Percentiles rank a stretch among this genome's conserved stretches.
These are phyloP conservation scores for Eledona agricola DNA, from an alignment of 2,888 invertebrate species.

Conservation along the genomic window DNA sequence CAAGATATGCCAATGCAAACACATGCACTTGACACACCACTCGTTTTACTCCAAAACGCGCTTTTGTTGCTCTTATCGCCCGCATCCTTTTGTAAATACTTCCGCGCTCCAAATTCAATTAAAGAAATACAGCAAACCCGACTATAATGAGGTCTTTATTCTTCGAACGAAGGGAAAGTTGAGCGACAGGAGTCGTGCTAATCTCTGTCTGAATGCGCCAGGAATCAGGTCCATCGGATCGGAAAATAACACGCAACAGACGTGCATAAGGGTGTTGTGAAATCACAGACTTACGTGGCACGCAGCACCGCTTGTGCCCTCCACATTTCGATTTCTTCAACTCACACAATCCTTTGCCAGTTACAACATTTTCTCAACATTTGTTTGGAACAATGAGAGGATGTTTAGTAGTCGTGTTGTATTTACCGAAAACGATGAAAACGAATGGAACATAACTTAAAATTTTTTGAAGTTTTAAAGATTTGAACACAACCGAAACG, in stretches of 20 bases:
- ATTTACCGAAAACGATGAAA: too few relatives aligned
- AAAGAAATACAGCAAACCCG: constrained; percentile 3
- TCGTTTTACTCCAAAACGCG: constrained; percentile 41
- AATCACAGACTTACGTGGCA: constrained; percentile 38
- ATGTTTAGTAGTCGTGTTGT: too few relatives aligned
- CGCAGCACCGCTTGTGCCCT: too few relatives aligned
- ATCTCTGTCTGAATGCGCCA: constrained; percentile 58
- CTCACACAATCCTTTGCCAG: too few relatives aligned
- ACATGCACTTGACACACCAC: constrained; percentile 47
- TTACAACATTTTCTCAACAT: too few relatives aligned
- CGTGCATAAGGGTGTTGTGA: constrained; percentile 20
- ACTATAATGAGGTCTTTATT: constrained; percentile 18
- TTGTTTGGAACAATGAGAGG: too few relatives aligned
- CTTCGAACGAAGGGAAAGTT: constrained; percentile 38
- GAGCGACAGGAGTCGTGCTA: constrained; percentile 60
- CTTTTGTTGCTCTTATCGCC: constrained; percentile 29
- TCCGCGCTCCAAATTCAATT: constrained; percentile 7
- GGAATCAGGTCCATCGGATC: constrained; percentile 68
- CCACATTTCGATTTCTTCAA: too few relatives aligned
- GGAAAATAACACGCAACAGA: constrained; percentile 68
- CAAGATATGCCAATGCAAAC: constrained; percentile 39
- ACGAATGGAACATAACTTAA: too few relatives aligned
- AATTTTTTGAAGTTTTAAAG: too few relatives aligned
- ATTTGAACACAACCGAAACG: too few relatives aligned
- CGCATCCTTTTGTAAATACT: constrained; percentile 5